Base-by-base conservation (phyloP, 2,797 vertebrate genomes). In the Dipus sagitta region DNA sequence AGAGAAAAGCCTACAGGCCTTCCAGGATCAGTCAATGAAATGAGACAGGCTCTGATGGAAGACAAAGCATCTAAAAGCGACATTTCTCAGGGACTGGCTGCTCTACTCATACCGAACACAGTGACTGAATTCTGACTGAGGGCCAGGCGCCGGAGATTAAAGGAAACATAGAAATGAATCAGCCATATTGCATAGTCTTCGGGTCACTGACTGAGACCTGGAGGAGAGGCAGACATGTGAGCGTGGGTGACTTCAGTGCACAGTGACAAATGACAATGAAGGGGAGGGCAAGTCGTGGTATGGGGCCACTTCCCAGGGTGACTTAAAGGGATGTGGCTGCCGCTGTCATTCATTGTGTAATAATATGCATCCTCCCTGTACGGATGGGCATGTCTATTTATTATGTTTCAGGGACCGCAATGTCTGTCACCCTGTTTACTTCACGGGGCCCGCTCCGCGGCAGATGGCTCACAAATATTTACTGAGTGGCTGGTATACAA, bases 21-120 rank as follows among this genome's bases (percentile, higher is more conserved):
- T 52, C 95, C 5, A 91, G 95, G 88, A 24, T 11, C 77, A 96
- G 79, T 20, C 92, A 88, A 71, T 84, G 79, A 88, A 64, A 96
- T 0, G 70, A 88, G 68, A 76, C 87, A 92, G 92, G 15, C 54
- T 86, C 65, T 80, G 85, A 85, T 0, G 3, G 74, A 96, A 77
- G 42, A 86, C 60, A 30, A 76, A 30, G 52, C 42, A n/a, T 87
- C 87, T 65, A 42, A 84, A 80, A 81, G 47, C 72, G 93, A 90
- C 78, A 91, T 85, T 94, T 94, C 72, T 92, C 2, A 0, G 72
- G 60, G 84, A 94, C 68, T 21, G 71, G 28, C 34, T 72, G 47
- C 82, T 93, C 70, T 58, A 18, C 87, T 92, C 91, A 89, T 93
- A 93, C 74, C 77, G 81, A 81, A 95, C 90, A 58, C 34, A 92